Evolutionary conservation across 2,797 vertebrate species (phyloP), one percentile per base, ranked within the genome.

Genomic region (Spinus olivaceus): DNA sequence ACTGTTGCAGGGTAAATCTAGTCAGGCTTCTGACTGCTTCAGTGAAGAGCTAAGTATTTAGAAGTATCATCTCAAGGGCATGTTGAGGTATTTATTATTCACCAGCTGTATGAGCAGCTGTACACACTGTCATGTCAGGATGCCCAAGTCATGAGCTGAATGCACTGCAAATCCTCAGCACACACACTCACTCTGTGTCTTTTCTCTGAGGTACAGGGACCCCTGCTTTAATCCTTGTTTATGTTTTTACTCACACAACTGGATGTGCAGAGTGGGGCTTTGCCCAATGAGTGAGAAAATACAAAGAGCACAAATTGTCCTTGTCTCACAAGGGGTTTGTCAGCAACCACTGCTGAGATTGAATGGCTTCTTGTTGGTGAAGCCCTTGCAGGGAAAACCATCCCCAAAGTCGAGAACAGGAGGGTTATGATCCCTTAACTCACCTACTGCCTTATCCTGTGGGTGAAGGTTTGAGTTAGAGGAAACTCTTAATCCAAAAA

Each of bases 121-220:
- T 51, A 39, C 8, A 1, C 5, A 7, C 35, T 70, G 86, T 39
- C 63, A 53, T 3, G 3, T 81, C 64, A 85, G 56, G 78, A 53
- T 65, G 78, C 33, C 19, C 76, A 54, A 54, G 69, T 59, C 61
- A 44, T 0, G 0, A 49, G 41, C 27, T 0, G 0, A 71, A 41
- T 11, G 28, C 39, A 57, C 32, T 91, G 53, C 46, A 44, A 79
- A 69, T 56, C 81, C 42, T n/a, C 3, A 2, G 16, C 1, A 3
- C 37, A 27, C 1, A 9, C 0, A 0, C 22, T 78, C 0, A 0
- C 24, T 77, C 35, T 5, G 0, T 49, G n/a, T 35, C 63, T 67
- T 27, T 71, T 37, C 25, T 33, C 25, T 33, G 35, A 72, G 77
- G 24, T 54, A 35, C 6, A 39, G 50, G 10, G 19, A 22, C 28